Base-by-base conservation (phyloP, 2,888 invertebrate species). In the Saturnia japonica region DNA sequence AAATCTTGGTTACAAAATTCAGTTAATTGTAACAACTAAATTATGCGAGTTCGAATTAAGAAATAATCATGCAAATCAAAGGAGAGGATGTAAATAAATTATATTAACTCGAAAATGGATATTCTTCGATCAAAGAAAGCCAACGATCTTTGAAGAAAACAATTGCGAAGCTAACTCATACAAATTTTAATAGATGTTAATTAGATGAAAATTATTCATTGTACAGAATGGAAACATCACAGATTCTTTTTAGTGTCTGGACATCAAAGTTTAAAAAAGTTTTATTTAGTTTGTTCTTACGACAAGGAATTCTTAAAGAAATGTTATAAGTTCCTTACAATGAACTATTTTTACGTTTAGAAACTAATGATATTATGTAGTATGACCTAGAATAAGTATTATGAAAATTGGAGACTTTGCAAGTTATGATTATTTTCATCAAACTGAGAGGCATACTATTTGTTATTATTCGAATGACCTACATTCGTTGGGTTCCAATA, bases 1-100 rank as follows among this genome's bases (percentile, higher is more conserved):
- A 40, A 64, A 64, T 64, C 40, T 28, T 64, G 8, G n/a, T 19
- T 40, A 40, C 68, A 16, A 22, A 68, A 47, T 68, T 34, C 28
- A 62, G 28, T 62, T 34, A 28, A 62, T 62, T 34, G 19, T 19
- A 62, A 62, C n/a, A 64, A 64, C 40, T 40, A 43, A 60, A 71
- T 62, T 71, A 69, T 60, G 25, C 28, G 68, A 71, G 14, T 67
- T 57, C n/a, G 64, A 64, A 64, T 64, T 40, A 34, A 64, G 3
- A 40, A 64, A 64, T 40, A 64, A 9, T 64, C 11, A 16, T 40
- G 40, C 11, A 64, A 40, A 40, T 64, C 11, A 19, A 64, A 60
- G 57, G 19, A 28, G 40, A 19, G 40, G 8, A n/a, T n/a, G 40
- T 64, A 40, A 40, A 40, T 64, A 64, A 64, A 64, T 64, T 64